phyloP scores from a whole-genome alignment of 2,113 vertebrate species.

The Notiomystis cincta region DNA sequence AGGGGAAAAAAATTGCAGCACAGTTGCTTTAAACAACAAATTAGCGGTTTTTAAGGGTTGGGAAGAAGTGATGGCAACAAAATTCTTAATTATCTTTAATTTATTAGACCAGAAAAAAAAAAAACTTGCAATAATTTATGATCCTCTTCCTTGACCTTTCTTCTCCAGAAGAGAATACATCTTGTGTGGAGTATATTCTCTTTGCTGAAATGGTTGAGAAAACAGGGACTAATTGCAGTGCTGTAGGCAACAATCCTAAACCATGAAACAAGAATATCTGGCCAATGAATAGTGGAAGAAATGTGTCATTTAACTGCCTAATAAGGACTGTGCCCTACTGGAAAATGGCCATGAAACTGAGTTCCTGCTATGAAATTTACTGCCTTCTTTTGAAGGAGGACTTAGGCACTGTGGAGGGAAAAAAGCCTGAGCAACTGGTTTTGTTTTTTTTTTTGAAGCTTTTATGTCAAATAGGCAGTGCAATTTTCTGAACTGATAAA shows the following conservation, averaged over 20 bases:
- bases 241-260: neutral
- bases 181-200: neutral
- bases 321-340: neutral
- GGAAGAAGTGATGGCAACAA: neutral
- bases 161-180: neutral
- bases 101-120: neutral
- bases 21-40: neutral
- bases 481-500: slow-evolving; percentile 42
- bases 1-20: neutral
- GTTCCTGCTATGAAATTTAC: neutral
- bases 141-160: neutral
- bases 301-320: neutral
- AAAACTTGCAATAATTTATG: neutral
- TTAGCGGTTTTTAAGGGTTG: neutral
- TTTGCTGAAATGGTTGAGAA: neutral
- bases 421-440: neutral
- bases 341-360: neutral
- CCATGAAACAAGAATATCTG: neutral
- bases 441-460: neutral
- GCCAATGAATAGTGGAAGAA: neutral
- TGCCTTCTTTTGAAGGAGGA: neutral
- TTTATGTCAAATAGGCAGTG: neutral
- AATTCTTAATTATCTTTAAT: neutral
- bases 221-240: neutral
- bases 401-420: neutral